These are phyloP conservation scores for Meda fulgida DNA, from an alignment of 2,797 vertebrate genomes.

Conservation along the genomic window DNA sequence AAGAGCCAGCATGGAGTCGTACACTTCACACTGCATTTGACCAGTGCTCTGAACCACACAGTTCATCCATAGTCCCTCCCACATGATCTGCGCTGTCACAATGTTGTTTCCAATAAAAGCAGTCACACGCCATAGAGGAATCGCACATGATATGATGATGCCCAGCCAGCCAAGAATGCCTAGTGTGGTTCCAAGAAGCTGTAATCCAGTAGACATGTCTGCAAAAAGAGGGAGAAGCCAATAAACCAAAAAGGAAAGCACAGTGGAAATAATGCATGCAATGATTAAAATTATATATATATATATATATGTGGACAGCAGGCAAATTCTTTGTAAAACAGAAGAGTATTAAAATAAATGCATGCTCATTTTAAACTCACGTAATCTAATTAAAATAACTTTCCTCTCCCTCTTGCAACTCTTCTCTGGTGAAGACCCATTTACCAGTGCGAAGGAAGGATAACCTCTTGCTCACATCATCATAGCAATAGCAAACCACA, in stretches of 20 bases:
- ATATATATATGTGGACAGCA: no score
- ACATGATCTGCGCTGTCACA: constrained; percentile 80
- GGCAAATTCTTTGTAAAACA: no score
- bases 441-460: no score
- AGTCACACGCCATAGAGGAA: constrained; percentile 84
- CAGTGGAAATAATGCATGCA: background rate
- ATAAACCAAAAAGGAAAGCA: background rate
- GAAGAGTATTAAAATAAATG: no score
- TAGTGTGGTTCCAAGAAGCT: constrained; percentile 81
- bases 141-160: constrained; percentile 74
- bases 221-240: background rate
- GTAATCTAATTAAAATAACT: no score
- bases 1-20: constrained; percentile 82
- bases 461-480: no score
- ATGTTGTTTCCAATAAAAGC: constrained; percentile 85
- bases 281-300: no score
- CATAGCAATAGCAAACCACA: no score
- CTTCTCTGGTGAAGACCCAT: no score
- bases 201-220: constrained; percentile 83
- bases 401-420: no score
- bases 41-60: constrained; percentile 86
- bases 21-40: constrained; percentile 85
- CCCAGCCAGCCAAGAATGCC: constrained; percentile 82
- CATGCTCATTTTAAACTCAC: no score
- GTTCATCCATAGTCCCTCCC: constrained; percentile 88